Evolutionary conservation across 2,888 invertebrate genomes (phyloP), one percentile per base, ranked within the genome.

Genomic region (Tubiluchus corallicola): DNA sequence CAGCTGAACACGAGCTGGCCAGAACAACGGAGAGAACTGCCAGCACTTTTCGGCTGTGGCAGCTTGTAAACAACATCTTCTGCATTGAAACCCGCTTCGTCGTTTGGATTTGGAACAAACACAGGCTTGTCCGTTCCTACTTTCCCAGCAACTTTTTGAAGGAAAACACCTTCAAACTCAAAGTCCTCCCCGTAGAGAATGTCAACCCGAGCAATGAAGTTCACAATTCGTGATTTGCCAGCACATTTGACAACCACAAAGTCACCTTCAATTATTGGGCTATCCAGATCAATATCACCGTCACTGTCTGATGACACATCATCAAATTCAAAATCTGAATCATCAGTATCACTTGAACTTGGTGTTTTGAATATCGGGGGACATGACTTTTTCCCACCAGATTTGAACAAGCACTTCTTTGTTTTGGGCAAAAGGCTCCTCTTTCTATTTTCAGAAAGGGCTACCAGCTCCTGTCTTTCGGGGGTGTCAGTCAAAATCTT

Each of bases 401-500:
- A 9, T 29, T 29, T 29, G 29, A 29, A 29, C 29, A 29, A 29
- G 29, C 29, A 29, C n/a, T 9, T 29, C 29, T 29, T 29, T 29
- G 29, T 9, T 29, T 29, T 29, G 29, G 29, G 9, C 9, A n/a
- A 29, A 9, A n/a, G 29, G 9, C n/a, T 29, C 29, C n/a, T 9
- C n/a, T 29, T 29, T 9, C 29, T 9, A 29, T 29, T 29, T 29
- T 29, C 29, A 29, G 29, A 29, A 9, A 29, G 29, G 29, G 29
- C 29, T n/a, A n/a, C 29, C 9, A 29, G 29, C 29, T 29, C n/a
- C 29, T 29, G 29, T 9, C 29, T 9, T 9, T 40, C 45, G 18
- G 50, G 47, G n/a, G 42, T 49, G 42, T 45, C 44, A 21, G 49
- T 50, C 21, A 50, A 38, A 41, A 50, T 44, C 21, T 43, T 40